Evolutionary conservation across 2,888 invertebrate species (phyloP), one percentile per base, ranked within the genome.

Genomic region (Drosophila leonis): DNA sequence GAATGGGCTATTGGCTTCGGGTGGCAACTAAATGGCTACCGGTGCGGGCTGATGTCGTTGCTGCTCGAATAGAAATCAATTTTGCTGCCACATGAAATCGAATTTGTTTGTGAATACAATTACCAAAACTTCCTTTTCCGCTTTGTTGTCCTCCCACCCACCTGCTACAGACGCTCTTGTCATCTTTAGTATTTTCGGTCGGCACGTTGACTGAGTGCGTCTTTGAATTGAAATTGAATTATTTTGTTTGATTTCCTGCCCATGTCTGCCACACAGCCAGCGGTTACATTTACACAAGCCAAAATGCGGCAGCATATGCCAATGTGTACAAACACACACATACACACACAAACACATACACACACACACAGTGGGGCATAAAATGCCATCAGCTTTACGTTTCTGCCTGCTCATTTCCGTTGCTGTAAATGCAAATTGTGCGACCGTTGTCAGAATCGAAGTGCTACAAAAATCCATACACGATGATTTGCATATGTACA

Each of bases 221-320:
- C 88, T 89, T 90, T 87, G 85, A 82, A 84, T 84, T 77, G 81
- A 88, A 88, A 88, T 90, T 85, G 90, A 90, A 90, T 89, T 89
- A 90, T 91, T 90, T 85, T 86, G 81, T 91, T 90, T 91, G 88
- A 90, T 90, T 90, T 90, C 85, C 88, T 87, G 73, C 71, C 73
- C 75, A 79, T 64, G 62, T 64, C 75, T 79, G 48, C 44, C 67
- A 49, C 67, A 65, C 72, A 63, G 74, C 75, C 68, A 42, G 51
- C 59, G 75, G 75, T 74, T 73, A 81, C 78, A 79, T 78, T 78
- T 81, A 33, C 54, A 65, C 64, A 78, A 74, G 78, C 84, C 82
- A 68, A 79, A 88, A 88, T 78, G 72, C 71, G 78, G 84, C 59
- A 72, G 67, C 90, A 88, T 80, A 85, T 80, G 88, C 64, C 61